Base-by-base conservation (phyloP, 2,888 invertebrate genomes). In the Volucella bombylans region DNA sequence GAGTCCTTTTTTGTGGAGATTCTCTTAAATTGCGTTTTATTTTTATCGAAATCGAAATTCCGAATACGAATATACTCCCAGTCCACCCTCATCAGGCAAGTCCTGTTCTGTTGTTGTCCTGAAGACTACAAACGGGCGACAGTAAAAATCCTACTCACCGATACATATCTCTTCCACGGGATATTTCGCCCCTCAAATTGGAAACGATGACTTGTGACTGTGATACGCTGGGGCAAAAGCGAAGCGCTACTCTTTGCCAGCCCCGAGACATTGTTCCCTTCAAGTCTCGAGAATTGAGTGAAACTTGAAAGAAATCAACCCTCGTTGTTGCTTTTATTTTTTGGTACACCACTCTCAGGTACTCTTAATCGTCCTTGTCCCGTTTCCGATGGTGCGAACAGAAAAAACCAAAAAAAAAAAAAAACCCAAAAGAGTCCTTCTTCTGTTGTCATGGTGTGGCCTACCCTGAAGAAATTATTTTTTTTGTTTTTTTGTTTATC, bases 1-100 rank as follows among this genome's bases (percentile, higher is more conserved):
- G 52, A 8, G 65, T 74, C 31, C 41, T 61, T 61, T 55, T 69
- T 47, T n/a, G 49, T n/a, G n/a, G 10, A n/a, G 18, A 11, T 52
- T 59, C 67, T 67, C 67, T 76, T 67, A 74, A 59, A 41, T n/a
- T 39, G 31, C 31, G 11, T 52, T 50, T 65, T 57, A 31, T 68
- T 41, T 12, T 31, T 55, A 9, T 54, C 31, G 8, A 23, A n/a
- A 8, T 23, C 23, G 38, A 15, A 18, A 15, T 14, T 45, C 49
- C 31, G 6, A 31, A 31, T 6, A n/a, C n/a, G n/a, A n/a, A n/a
- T n/a, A n/a, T n/a, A 6, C 4, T 31, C 6, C 6, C 31, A 4
- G 6, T 6, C 6, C 31, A 31, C 1, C 31, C 31, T 31, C 31
- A 31, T 4, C 31, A 31, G 2, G 6, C 6, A 31, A 23, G 23